These are phyloP conservation scores for Thalassaphorura encarpata DNA, from an alignment of 1,140 invertebrate species.

Conservation along the genomic window DNA sequence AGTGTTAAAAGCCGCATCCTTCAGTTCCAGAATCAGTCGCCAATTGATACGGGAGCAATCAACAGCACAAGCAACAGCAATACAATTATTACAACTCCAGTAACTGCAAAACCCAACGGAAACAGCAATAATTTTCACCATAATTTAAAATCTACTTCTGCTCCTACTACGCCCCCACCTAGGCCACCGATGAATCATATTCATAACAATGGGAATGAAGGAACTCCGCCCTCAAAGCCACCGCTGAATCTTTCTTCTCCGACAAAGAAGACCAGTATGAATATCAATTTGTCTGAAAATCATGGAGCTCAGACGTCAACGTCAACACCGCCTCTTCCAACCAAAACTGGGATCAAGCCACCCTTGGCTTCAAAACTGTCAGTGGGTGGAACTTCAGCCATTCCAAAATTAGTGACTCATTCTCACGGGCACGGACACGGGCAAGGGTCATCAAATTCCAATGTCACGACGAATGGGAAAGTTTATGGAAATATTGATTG, in stretches of 20 bases:
- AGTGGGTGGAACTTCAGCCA: not conserved
- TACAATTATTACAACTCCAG: not conserved
- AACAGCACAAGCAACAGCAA: not conserved
- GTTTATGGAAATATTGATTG: conserved; percentile 23
- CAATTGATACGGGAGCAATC: not conserved
- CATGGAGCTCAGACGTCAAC: not conserved
- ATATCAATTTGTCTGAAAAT: conserved; percentile 18
- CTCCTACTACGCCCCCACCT: not conserved
- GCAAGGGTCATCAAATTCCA: not conserved
- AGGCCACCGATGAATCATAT: not conserved
- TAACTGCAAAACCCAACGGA: not conserved
- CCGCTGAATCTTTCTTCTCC: not conserved
- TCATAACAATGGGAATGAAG: not conserved
- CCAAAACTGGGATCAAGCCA: not conserved
- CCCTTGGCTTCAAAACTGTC: not conserved
- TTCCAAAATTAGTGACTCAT: conserved; percentile 9
- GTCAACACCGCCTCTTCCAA: not conserved
- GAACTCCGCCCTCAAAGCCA: not conserved
- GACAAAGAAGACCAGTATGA: conserved; percentile 20
- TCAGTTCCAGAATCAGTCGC: conserved; percentile 23
- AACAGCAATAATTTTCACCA: not conserved
- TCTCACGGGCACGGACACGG: not conserved
- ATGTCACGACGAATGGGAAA: not conserved
- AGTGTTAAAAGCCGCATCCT: conserved; percentile 29
- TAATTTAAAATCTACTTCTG: not conserved